Conservation (phyloP, 2,797 vertebrate species). For the Leucoraja ocellata region DNA sequence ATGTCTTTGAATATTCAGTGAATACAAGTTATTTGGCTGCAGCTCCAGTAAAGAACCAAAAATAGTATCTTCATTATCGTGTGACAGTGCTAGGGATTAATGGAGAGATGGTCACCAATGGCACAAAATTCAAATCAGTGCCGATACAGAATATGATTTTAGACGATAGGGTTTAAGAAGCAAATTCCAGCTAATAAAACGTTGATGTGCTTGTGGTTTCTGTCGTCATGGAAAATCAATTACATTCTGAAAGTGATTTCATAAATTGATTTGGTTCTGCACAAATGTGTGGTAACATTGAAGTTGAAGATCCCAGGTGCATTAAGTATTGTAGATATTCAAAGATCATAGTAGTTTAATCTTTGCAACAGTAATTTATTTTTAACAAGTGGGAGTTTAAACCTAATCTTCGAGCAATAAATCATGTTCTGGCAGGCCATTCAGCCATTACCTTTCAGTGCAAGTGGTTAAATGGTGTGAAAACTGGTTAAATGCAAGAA, state of each 20-base stretch:
- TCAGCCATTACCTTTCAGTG: background rate
- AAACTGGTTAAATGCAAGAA: background rate
- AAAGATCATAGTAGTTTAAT: conserved; percentile 13
- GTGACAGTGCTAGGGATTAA: background rate
- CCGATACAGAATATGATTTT: background rate
- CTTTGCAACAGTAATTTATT: conserved; percentile 1
- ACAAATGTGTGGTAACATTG: background rate
- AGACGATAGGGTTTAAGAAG: background rate
- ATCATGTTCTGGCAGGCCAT: background rate
- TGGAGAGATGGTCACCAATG: background rate
- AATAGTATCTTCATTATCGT: background rate
- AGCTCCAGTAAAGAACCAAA: background rate
- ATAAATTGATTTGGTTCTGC: background rate
- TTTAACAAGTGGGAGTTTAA: conserved; percentile 29
- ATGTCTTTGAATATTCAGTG: background rate
- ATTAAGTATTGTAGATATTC: background rate
- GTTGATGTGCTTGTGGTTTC: background rate
- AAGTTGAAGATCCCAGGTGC: background rate
- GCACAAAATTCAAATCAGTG: background rate
- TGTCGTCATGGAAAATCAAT: background rate
- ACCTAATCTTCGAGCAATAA: conserved; percentile 21
- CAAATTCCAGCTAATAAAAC: background rate
- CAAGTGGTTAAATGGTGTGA: background rate
- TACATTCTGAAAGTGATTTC: background rate
- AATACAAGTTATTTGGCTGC: background rate